Percentiles rank a stretch among this genome's conserved stretches.
phyloP scores from a whole-genome alignment of 2,888 invertebrate species.

The Cataglyphis cursor region DNA sequence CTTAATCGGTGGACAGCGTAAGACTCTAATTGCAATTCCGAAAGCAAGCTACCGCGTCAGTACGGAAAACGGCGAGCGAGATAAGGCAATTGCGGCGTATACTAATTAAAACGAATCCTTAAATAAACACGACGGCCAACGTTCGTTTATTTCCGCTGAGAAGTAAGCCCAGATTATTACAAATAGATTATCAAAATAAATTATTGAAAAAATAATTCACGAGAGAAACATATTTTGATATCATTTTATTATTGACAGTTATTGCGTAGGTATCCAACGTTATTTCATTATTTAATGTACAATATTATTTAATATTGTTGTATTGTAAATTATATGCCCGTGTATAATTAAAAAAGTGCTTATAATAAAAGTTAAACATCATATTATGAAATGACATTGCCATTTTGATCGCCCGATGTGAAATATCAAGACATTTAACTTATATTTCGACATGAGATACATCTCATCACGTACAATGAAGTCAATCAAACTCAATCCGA shows the following conservation, averaged over 20 bases:
- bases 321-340: not conserved
- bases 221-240: not conserved
- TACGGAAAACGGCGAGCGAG: constrained; percentile 19
- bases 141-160: not conserved
- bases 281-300: not conserved
- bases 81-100: constrained; percentile 28
- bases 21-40: constrained; percentile 63
- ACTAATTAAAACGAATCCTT: constrained; percentile 12
- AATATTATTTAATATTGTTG: not conserved
- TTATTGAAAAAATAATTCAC: not conserved
- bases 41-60: constrained; percentile 29
- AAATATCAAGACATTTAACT: constrained; percentile 23
- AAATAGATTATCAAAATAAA: not conserved
- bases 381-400: constrained; percentile 12
- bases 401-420: not conserved
- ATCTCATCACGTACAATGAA: constrained; percentile 28
- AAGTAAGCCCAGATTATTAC: not conserved
- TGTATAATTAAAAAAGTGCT: not conserved
- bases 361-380: not conserved
- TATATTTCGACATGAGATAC: constrained; percentile 19
- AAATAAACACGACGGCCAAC: constrained; percentile 3
- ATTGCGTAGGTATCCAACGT: not conserved
- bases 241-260: constrained; percentile 8
- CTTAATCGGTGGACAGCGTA: constrained; percentile 59
- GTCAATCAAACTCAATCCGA: constrained; percentile 55